phyloP scores from a whole-genome alignment of 2,888 invertebrate species.

The Drosophila fungiperda region DNA sequence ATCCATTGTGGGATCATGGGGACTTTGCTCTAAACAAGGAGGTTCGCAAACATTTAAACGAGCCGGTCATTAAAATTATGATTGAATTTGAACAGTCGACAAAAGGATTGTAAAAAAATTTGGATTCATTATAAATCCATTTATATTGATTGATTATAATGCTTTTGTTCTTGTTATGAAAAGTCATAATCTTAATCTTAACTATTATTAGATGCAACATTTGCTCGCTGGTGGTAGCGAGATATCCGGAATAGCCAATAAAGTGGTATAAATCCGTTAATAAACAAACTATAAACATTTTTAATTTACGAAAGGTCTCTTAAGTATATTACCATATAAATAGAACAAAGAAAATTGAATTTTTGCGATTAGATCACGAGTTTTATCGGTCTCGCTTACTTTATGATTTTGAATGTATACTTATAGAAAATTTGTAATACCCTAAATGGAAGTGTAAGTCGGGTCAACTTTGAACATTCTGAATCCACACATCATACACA shows the following conservation, averaged over 20 bases:
- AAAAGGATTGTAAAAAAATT: slow-evolving; percentile 15
- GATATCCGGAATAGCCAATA: not conserved
- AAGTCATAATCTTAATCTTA: not conserved
- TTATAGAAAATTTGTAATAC: too few species aligned
- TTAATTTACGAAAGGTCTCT: not conserved
- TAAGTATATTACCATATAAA: not conserved
- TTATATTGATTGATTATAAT: not conserved
- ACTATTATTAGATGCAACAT: not conserved
- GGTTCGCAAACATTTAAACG: slow-evolving; percentile 65
- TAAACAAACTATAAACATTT: not conserved
- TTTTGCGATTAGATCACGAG: not conserved
- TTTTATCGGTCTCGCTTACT: not conserved
- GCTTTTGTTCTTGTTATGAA: not conserved
- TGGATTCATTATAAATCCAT: not conserved
- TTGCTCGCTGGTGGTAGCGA: not conserved
- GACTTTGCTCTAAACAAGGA: slow-evolving; percentile 62
- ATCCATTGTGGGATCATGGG: slow-evolving; percentile 69
- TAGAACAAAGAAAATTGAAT: not conserved
- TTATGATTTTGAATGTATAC: not conserved
- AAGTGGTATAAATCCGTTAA: not conserved
- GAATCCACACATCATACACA: not conserved
- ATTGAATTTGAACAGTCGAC: slow-evolving; percentile 47
- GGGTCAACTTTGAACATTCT: not conserved
- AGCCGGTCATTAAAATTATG: slow-evolving; percentile 70
- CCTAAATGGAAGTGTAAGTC: not conserved